Evolutionary conservation across 2,113 vertebrate species (phyloP).

Genomic region (Verasper variegatus): DNA sequence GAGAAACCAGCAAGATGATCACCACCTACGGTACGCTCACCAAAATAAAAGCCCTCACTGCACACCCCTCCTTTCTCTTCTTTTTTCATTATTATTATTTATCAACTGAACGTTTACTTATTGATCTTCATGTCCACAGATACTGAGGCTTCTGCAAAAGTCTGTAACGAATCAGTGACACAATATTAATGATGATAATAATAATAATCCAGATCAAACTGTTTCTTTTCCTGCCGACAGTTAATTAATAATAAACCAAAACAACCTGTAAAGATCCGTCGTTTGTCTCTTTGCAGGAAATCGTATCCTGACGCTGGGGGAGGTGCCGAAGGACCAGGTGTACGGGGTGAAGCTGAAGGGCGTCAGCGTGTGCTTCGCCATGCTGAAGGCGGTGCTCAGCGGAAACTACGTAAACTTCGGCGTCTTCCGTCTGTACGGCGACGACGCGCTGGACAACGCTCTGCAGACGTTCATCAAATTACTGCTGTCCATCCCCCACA

Average conservation of each 20-base stretch:
- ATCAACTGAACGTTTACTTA: no score
- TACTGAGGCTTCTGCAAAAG: no score
- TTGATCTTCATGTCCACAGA: no score
- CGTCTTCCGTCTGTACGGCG: slow-evolving; percentile 97
- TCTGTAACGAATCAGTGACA: no score
- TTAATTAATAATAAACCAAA: neutral
- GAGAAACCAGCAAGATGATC: slow-evolving; percentile 99
- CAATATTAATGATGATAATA: no score
- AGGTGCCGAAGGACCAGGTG: slow-evolving; percentile 97
- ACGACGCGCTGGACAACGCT: slow-evolving; percentile 96
- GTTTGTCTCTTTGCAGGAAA: slow-evolving; percentile 83
- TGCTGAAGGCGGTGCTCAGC: slow-evolving; percentile 97
- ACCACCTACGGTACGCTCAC: slow-evolving; percentile 91
- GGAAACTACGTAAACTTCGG: slow-evolving; percentile 99
- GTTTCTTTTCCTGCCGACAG: no score
- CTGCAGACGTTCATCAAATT: slow-evolving; percentile 98
- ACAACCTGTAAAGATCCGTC: neutral
- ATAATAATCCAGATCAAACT: no score
- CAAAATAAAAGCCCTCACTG: neutral
- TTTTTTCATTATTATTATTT: no score
- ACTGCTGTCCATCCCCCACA: slow-evolving; percentile 97
- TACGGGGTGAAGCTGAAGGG: slow-evolving; percentile 98
- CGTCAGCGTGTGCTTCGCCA: slow-evolving; percentile 98
- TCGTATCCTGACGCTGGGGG: slow-evolving; percentile 95
- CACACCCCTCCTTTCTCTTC: no score